Evolutionary conservation across 1,140 invertebrate genomes (phyloP).

Genomic region (Neotoxoptera formosana): DNA sequence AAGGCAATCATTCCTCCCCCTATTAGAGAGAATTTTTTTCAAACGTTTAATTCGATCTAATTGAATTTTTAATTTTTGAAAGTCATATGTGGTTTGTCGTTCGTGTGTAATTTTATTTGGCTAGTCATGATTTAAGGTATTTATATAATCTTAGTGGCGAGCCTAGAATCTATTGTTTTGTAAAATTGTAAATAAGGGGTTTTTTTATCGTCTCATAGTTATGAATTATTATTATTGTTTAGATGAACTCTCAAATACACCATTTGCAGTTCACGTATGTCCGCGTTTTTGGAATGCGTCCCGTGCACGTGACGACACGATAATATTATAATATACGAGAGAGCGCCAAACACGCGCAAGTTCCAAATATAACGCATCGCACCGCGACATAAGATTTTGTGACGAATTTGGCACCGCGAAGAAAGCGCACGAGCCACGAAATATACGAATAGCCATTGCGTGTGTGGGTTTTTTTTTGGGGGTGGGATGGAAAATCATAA

Average conservation of each 20-base stretch:
- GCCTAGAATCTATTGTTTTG: not conserved
- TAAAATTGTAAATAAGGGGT: not conserved
- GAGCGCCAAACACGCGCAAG: not conserved
- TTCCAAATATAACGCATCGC: constrained; percentile 27
- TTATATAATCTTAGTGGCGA: not conserved
- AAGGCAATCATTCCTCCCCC: not conserved
- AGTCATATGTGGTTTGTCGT: not conserved
- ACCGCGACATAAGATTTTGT: not conserved
- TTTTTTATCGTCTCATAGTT: not conserved
- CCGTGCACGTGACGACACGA: not conserved
- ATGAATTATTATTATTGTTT: not conserved
- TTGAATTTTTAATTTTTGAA: not conserved
- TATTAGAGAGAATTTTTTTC: not conserved
- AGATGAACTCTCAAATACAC: not conserved
- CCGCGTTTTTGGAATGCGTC: not conserved
- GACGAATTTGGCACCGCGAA: not conserved
- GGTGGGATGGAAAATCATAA: not conserved
- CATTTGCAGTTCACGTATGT: not conserved
- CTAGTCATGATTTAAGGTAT: not conserved
- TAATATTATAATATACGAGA: constrained; percentile 13
- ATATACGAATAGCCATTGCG: not conserved
- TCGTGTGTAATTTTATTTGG: not conserved
- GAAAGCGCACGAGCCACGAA: not conserved
- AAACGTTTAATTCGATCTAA: not conserved
- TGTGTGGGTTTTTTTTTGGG: not conserved